A percentile compares a stretch with the other conserved stretches of the same genome.
phyloP scores from a whole-genome alignment of 2,113 vertebrate species.

The Aix galericulata region DNA sequence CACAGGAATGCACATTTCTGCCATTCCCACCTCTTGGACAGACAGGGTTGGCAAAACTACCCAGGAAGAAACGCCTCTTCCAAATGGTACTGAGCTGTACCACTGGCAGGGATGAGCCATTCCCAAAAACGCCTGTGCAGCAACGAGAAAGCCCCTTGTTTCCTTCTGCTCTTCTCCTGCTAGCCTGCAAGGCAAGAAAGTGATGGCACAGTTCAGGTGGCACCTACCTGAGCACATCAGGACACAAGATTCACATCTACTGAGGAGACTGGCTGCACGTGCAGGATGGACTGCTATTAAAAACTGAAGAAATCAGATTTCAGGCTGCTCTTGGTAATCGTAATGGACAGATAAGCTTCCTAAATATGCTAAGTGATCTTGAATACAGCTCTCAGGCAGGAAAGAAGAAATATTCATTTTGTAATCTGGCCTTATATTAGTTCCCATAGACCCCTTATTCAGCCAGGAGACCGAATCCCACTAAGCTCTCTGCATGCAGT shows the following conservation, averaged over 20 bases:
- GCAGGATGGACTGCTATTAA: neutral
- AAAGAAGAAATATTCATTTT: constrained; percentile 13
- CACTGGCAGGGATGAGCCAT: neutral
- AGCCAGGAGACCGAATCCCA: constrained; percentile 7
- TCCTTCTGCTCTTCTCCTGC: neutral
- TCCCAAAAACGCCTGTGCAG: neutral
- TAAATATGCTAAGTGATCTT: constrained; percentile 6
- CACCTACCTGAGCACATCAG: neutral
- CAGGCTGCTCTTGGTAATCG: neutral
- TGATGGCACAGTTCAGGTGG: neutral
- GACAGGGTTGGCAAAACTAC: neutral
- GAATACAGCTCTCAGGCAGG: neutral
- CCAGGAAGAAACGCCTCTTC: neutral
- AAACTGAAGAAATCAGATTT: constrained; percentile 13
- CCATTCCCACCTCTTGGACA: neutral
- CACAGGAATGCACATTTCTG: neutral
- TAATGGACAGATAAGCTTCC: neutral
- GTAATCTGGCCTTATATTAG: constrained; percentile 35
- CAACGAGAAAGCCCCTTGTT: accelerated
- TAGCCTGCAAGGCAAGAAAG: neutral
- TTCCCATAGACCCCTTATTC: constrained; percentile 35
- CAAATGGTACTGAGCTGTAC: neutral
- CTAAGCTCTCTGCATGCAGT: neutral
- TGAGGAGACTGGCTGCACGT: accelerated
- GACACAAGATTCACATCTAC: neutral